Conservation (phyloP, 2,113 vertebrate species). For the Tiliqua scincoides region DNA sequence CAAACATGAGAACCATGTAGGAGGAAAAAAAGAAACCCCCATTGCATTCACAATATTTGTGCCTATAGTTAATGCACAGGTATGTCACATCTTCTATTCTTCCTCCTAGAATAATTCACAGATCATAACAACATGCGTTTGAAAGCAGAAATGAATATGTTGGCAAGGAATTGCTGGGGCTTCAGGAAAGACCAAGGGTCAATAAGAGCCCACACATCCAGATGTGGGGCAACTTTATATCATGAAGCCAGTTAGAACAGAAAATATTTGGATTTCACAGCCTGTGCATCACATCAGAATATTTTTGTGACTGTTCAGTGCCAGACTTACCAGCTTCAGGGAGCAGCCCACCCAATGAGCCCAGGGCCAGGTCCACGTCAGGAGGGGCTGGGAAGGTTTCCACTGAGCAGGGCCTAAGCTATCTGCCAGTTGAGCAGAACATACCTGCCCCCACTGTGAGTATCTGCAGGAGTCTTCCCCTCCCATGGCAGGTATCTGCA, state of each 20-base stretch:
- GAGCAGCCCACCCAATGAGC: too few relatives aligned
- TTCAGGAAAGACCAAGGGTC: background rate
- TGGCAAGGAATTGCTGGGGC: accelerated
- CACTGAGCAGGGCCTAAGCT: too few relatives aligned
- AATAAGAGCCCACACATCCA: background rate
- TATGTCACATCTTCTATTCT: background rate
- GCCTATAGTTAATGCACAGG: background rate
- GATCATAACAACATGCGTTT: background rate
- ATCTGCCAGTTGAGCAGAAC: too few relatives aligned
- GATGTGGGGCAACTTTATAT: background rate
- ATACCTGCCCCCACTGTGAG: too few relatives aligned
- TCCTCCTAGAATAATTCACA: background rate
- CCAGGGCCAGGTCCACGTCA: too few relatives aligned
- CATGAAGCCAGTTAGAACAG: constrained; percentile 3
- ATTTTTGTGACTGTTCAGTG: constrained; percentile 43
- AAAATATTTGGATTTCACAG: constrained; percentile 42
- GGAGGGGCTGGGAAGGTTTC: too few relatives aligned
- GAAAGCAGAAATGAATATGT: background rate
- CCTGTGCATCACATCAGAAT: constrained; percentile 19
- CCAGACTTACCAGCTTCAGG: too few relatives aligned
- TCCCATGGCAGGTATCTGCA: too few relatives aligned
- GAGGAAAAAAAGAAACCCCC: background rate
- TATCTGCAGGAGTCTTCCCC: too few relatives aligned
- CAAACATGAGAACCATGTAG: background rate
- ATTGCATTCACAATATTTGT: background rate